Evolutionary conservation across 1,140 invertebrate genomes (phyloP).

Genomic region (Lepidurus packardi): DNA sequence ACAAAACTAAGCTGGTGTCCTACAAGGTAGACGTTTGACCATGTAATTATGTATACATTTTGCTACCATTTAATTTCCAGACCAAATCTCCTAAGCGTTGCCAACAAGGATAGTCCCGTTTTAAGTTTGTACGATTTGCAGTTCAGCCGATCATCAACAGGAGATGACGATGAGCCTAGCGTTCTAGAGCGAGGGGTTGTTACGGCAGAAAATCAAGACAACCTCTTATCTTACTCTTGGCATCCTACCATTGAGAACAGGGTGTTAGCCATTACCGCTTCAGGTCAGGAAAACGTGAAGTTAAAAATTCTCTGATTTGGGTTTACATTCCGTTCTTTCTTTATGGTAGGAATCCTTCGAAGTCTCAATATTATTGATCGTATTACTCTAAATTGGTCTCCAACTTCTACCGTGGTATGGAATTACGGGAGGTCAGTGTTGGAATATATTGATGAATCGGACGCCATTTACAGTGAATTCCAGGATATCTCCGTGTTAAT

Average conservation of each 20-base stretch:
- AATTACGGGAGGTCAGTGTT: slow-evolving; percentile 63
- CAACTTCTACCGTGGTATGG: slow-evolving; percentile 64
- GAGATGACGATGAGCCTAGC: slow-evolving; percentile 65
- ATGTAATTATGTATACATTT: not conserved
- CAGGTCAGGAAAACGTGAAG: slow-evolving; percentile 44
- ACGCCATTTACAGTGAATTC: slow-evolving; percentile 49
- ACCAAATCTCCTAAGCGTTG: slow-evolving; percentile 64
- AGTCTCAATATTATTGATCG: slow-evolving; percentile 73
- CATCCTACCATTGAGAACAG: slow-evolving; percentile 71
- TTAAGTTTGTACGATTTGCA: slow-evolving; percentile 76
- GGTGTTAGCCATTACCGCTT: slow-evolving; percentile 60
- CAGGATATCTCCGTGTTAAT: slow-evolving; percentile 69
- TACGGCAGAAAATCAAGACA: slow-evolving; percentile 23
- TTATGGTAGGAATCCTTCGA: slow-evolving; percentile 44
- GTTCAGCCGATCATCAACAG: slow-evolving; percentile 56
- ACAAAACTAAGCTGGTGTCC: slow-evolving; percentile 80
- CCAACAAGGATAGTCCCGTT: slow-evolving; percentile 61
- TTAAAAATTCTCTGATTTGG: too few relatives aligned
- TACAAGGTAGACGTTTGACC: slow-evolving; percentile 55
- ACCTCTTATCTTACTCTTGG: slow-evolving; percentile 70
- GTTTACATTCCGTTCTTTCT: not conserved
- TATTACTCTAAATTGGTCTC: slow-evolving; percentile 72
- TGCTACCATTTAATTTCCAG: slow-evolving; percentile 46
- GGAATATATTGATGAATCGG: slow-evolving; percentile 51
- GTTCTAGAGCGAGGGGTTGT: slow-evolving; percentile 62